phyloP scores from a whole-genome alignment of 2,113 vertebrate genomes.

The Nipponia nippon region DNA sequence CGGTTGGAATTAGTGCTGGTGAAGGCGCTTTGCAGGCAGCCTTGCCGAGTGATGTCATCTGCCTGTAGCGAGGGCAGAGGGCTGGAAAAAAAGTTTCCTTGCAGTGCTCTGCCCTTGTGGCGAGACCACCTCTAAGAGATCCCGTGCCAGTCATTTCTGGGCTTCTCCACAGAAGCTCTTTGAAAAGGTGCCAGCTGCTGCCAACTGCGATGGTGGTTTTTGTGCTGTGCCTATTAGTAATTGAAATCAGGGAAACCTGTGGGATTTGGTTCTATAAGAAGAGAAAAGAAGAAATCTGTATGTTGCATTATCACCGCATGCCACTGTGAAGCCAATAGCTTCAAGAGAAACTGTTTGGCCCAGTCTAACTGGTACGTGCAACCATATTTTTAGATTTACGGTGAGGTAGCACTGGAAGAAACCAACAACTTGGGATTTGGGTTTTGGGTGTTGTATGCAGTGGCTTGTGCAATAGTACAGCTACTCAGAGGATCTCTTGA shows the following conservation, averaged over 20 bases:
- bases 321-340: background rate
- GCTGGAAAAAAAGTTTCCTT: background rate
- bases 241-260: background rate
- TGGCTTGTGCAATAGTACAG: slow-evolving; percentile 43
- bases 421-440: background rate
- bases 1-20: slow-evolving; percentile 4
- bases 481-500: slow-evolving; percentile 32
- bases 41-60: background rate
- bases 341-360: background rate
- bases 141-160: background rate
- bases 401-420: background rate
- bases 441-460: slow-evolving; percentile 26
- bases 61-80: background rate
- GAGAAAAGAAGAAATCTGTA: background rate
- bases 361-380: background rate
- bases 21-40: background rate
- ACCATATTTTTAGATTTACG: background rate
- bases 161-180: background rate
- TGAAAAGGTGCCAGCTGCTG: background rate
- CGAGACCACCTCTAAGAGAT: slow-evolving; percentile 50
- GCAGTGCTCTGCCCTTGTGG: slow-evolving; percentile 28
- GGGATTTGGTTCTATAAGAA: background rate
- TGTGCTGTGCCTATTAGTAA: background rate
- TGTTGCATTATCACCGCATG: background rate
- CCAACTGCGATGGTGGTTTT: background rate